Evolutionary conservation across 2,797 vertebrate genomes (phyloP), one percentile per base, ranked within the genome.

Genomic region (Sciurus carolinensis): DNA sequence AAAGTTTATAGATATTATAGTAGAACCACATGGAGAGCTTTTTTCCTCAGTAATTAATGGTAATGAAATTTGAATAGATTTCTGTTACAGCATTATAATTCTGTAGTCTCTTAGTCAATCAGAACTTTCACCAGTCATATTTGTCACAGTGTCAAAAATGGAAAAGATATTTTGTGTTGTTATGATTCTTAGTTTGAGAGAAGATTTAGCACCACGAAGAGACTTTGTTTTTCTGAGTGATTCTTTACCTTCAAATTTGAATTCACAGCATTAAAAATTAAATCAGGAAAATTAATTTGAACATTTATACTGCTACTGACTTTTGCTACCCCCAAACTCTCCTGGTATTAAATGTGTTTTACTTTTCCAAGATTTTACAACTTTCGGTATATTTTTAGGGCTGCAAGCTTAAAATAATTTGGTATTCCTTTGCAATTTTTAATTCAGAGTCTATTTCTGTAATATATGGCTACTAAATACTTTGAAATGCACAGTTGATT

Each of bases 171-270:
- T 57, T 64, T 47, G 12, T 91, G 4, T 24, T 26, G 24, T 22
- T 92, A 11, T 36, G 3, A 59, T 69, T 26, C 42, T 39, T 91
- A 36, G 69, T 54, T 64, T 33, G 36, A 50, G 1, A 6, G 4
- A 88, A 85, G 30, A 54, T 33, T 85, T 39, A 86, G 24, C 10
- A 83, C 26, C 89, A 33, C 52, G 39, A 79, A 73, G 69, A 57
- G 14, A 44, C 12, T 57, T 91, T 72, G 12, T 52, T 94, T 87
- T 84, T 2, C 39, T 8, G 20, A 15, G 15, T 24, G 8, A 26
- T 71, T 81, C 10, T 88, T 93, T 13, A 18, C 26, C 24, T 94
- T 84, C 42, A 75, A 33, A 79, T 15, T 80, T 87, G 94, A 91
- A 67, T 57, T 89, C 90, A 47, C 1, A 73, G 30, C 47, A 57